Conservation (phyloP, 2,888 invertebrate genomes). For the Calameuta pallipes region DNA sequence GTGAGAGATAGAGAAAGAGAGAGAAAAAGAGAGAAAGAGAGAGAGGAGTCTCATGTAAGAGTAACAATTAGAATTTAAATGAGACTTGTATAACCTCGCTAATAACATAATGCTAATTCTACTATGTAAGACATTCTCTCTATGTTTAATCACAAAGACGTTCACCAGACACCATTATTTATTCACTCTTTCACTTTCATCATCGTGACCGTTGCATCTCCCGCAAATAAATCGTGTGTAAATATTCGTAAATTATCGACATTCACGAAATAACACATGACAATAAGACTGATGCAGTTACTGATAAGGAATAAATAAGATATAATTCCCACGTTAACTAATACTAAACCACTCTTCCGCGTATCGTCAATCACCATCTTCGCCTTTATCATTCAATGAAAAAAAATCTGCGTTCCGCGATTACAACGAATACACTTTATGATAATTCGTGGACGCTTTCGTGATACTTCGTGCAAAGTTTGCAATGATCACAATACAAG, state of each 20-base stretch:
- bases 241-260: not conserved
- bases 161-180: constrained; percentile 20
- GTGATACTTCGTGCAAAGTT: constrained; percentile 41
- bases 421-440: not conserved
- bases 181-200: not conserved
- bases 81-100: not conserved
- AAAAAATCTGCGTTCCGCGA: not conserved
- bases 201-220: not conserved
- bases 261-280: not conserved
- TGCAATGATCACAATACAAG: constrained; percentile 45
- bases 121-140: constrained; percentile 6
- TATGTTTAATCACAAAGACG: constrained; percentile 19
- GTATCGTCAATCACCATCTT: not conserved
- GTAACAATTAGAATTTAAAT: not conserved
- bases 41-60: not conserved
- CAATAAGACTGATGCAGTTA: not conserved
- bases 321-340: not conserved
- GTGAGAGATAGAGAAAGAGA: not conserved
- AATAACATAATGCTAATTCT: not conserved
- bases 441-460: constrained; percentile 11
- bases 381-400: not conserved
- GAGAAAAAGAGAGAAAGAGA: not conserved
- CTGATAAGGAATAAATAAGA: not conserved
- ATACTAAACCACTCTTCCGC: not conserved
- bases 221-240: not conserved